Evolutionary conservation across 2,113 vertebrate species (phyloP).

Genomic region (Corythaeola cristata): DNA sequence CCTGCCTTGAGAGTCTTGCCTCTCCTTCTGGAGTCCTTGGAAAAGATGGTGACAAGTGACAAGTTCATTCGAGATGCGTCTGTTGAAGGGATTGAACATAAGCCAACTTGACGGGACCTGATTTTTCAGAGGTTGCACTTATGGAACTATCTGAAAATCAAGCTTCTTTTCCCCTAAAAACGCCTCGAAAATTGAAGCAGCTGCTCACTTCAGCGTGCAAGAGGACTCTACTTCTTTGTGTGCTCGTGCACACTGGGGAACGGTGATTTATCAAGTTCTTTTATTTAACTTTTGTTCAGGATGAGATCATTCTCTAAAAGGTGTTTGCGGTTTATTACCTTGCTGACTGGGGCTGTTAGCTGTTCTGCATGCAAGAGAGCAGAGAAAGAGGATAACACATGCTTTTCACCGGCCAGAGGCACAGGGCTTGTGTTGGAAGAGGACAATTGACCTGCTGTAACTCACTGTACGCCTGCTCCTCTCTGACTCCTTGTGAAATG

Average conservation of each 20-base stretch:
- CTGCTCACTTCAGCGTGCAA: background rate
- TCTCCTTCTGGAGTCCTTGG: slow-evolving; percentile 54
- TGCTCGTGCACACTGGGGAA: background rate
- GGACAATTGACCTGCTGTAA: background rate
- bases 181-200: background rate
- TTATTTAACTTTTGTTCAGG: slow-evolving; percentile 29
- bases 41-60: slow-evolving; percentile 50
- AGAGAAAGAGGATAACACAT: background rate
- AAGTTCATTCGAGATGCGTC: slow-evolving; percentile 18
- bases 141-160: background rate
- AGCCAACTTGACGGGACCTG: background rate
- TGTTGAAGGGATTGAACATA: background rate
- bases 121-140: background rate
- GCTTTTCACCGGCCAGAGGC: background rate
- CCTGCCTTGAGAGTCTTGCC: slow-evolving; percentile 12
- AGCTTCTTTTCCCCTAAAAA: background rate
- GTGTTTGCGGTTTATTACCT: slow-evolving; percentile 1
- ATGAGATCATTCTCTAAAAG: slow-evolving; percentile 47
- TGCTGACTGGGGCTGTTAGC: background rate
- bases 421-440: rapidly evolving
- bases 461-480: background rate
- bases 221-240: background rate
- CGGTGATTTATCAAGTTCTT: background rate
- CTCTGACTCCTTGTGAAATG: background rate
- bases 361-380: background rate